Evolutionary conservation across 2,113 vertebrate genomes (phyloP), one percentile per base, ranked within the genome.

Genomic region (Neolamprologus ventralis): DNA sequence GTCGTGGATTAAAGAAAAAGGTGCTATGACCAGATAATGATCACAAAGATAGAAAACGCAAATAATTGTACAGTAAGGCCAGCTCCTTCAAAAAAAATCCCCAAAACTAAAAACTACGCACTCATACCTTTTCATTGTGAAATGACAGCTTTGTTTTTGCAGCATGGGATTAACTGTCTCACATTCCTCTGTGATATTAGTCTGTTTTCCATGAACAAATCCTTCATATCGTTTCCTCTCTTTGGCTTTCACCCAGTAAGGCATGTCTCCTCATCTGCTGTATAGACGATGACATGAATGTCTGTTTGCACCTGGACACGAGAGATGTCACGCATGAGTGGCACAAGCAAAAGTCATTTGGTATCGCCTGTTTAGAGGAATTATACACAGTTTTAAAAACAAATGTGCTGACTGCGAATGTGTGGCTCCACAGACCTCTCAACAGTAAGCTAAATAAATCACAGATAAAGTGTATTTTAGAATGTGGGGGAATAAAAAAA

Each of bases 111-210:
- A 60, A 49, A 75, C 42, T 75, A 75, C 10, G 42, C 23, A 8
- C 9, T 85, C 10, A 40, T 14, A 26, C 28, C 11, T 68, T 54
- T 51, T 65, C 14, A 28, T 9, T 49, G 7, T 60, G 5, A 28
- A 75, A 26, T 47, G n/a, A 14, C 42, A 21, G 9, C 16, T 63
- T 80, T 90, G 83, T 87, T 89, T 87, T 60, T 79, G 73, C 45
- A 58, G 37, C 26, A 19, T 78, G 35, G 53, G 90, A 91, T 91
- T 91, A 89, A 21, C 57, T 53, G 21, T 82, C 40, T 84, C 14
- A 87, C 85, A 91, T 92, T 93, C 73, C 75, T 89, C 4, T 11
- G n/a, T 63, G 73, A 26, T 28, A 88, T 75, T 63, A 80, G 85
- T 81, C 84, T 23, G 81, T 87, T 80, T 78, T 79, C 47, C 4